Percentiles rank a stretch among this genome's conserved stretches.
Conservation (phyloP, 1,140 invertebrate species). For the Pinna nobilis region DNA sequence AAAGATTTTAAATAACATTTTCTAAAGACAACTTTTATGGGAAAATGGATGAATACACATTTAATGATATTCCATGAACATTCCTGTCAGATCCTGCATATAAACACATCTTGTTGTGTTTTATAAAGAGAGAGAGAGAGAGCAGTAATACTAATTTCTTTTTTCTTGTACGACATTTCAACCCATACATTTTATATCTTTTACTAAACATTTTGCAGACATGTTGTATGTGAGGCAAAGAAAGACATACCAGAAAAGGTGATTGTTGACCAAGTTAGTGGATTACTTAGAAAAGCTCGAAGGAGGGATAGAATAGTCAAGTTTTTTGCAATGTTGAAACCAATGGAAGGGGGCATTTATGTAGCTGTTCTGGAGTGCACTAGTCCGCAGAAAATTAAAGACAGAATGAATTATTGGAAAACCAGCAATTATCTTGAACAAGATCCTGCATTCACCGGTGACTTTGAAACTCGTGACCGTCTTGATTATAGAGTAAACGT, state of each 20-base stretch:
- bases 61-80: too few species aligned
- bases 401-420: conserved; percentile 35
- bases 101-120: too few species aligned
- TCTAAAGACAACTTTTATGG: too few species aligned
- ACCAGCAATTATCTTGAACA: conserved; percentile 13
- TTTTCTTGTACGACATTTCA: neutral
- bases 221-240: conserved; percentile 24
- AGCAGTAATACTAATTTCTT: neutral
- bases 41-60: too few species aligned
- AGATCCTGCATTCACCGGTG: conserved; percentile 15
- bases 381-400: conserved; percentile 19
- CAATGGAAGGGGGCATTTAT: conserved; percentile 9
- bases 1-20: too few species aligned
- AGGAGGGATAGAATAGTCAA: neutral
- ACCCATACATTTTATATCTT: neutral
- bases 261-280: conserved; percentile 1
- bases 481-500: conserved; percentile 24
- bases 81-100: neutral
- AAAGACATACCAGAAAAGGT: neutral
- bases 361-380: conserved; percentile 28
- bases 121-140: neutral
- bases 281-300: conserved; percentile 15
- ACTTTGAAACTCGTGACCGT: conserved; percentile 28
- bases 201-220: conserved; percentile 10
- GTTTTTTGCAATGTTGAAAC: conserved; percentile 35